Conservation (phyloP, 2,113 vertebrate species). For the Ploceus nigricollis region DNA sequence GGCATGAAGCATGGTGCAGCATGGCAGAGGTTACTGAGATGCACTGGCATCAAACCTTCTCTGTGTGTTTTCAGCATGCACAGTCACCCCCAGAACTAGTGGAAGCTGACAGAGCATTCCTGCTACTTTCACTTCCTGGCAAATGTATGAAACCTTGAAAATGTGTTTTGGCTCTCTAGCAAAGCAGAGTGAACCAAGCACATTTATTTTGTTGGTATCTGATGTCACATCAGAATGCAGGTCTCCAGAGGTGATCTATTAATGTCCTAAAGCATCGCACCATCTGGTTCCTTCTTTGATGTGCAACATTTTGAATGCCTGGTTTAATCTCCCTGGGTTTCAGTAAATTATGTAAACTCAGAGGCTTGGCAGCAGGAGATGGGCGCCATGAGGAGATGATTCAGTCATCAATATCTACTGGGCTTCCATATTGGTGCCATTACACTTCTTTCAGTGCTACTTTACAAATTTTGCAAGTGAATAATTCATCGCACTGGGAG, state of each 20-base stretch:
- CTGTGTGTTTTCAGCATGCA: not conserved
- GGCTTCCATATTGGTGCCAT: slow-evolving; percentile 51
- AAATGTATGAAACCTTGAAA: not conserved
- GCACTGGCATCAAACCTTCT: not conserved
- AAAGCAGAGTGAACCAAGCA: not conserved
- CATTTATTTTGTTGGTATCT: slow-evolving; percentile 1
- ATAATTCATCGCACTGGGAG: slow-evolving; percentile 38
- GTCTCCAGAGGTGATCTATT: slow-evolving; percentile 57
- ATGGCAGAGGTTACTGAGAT: not conserved
- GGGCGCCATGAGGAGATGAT: slow-evolving; percentile 58
- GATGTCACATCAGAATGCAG: slow-evolving; percentile 35
- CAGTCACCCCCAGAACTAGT: not conserved
- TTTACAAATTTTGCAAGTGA: slow-evolving; percentile 41
- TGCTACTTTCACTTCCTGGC: not conserved
- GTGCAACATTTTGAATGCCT: not conserved
- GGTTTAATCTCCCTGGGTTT: slow-evolving; percentile 52
- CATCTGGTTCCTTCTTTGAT: slow-evolving; percentile 52
- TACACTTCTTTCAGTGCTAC: slow-evolving; percentile 27
- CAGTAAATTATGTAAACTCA: slow-evolving; percentile 47
- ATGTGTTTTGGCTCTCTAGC: slow-evolving; percentile 21
- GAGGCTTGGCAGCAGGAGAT: slow-evolving; percentile 39
- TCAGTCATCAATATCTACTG: slow-evolving; percentile 60
- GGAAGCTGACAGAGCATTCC: not conserved
- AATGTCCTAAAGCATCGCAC: slow-evolving; percentile 46
- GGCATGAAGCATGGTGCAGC: not conserved